These are phyloP conservation scores for Leptodactylus fuscus DNA, from an alignment of 2,113 vertebrate species.

Conservation along the genomic window DNA sequence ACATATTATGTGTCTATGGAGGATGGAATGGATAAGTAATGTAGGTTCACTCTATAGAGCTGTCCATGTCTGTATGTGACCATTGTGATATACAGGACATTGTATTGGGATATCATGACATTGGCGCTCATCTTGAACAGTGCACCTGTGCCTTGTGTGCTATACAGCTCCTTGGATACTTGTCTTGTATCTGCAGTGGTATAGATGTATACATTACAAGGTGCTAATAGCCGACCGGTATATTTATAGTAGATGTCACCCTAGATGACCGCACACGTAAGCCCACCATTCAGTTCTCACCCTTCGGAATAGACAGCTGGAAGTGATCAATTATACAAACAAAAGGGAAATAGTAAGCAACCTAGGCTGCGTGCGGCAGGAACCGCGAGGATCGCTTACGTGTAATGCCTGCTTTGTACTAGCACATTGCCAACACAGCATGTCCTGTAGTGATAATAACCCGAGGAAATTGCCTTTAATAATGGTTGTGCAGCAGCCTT, in stretches of 20 bases:
- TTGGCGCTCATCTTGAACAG: no score
- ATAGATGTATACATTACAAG: no score
- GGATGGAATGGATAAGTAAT: no score
- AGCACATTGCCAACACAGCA: neutral
- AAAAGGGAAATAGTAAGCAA: neutral
- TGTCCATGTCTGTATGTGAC: no score
- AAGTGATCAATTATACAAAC: slow-evolving; percentile 1
- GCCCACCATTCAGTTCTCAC: neutral
- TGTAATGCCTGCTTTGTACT: neutral
- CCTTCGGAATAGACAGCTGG: neutral
- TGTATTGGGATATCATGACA: no score
- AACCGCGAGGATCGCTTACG: neutral
- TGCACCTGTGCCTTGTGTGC: no score
- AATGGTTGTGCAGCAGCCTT: neutral
- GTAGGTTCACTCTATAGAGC: no score
- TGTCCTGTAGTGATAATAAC: neutral
- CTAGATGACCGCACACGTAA: neutral
- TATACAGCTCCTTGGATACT: no score
- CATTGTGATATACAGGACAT: no score
- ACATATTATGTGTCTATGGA: no score
- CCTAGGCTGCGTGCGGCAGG: neutral
- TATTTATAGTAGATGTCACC: neutral
- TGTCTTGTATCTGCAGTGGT: no score
- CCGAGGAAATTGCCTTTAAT: neutral
- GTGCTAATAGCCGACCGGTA: no score